Evolutionary conservation across 2,113 vertebrate genomes (phyloP), one percentile per base, ranked within the genome.

Genomic region (Sylvicapra grimmia): DNA sequence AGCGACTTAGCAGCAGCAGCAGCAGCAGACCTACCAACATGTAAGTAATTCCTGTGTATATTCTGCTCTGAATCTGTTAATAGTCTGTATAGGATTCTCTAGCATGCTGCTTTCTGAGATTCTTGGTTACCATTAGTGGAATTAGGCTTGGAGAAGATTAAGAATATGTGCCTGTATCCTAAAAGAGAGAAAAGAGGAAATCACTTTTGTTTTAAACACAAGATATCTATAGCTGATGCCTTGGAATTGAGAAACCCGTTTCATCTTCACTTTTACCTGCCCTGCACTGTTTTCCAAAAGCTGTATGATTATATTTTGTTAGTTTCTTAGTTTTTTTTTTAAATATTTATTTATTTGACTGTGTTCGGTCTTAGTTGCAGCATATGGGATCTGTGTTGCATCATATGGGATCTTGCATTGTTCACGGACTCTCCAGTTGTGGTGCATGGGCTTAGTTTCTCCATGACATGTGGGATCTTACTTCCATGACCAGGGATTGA

Each of bases 221-320:
- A 6, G 40, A 36, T 87, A 54, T 58, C 6, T 87, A 25, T 44
- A 79, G 44, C 6, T 85, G 75, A 80, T 86, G 65, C 9, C 59
- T 58, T 96, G 18, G 14, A 88, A 96, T 51, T 96, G 15, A 93
- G 40, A 94, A 88, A n/a, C 13, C 15, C 8, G 44, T 86, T 80
- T 51, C 53, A 93, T 59, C 47, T 23, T 85, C 44, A 68, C 15
- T 63, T 94, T 79, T 68, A 88, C 65, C 19, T 92, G 14, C 27
- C 40, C 21, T 94, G 3, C 27, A 4, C 86, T 86, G 25, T 44
- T 83, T 83, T 96, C 87, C 11, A 95, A 95, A 93, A 90, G 40
- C 54, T 93, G 14, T 75, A 47, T 90, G 85, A 75, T 89, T 79
- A 83, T 79, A 89, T 47, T 86, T 97, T 89, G 61, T 93, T 83